Evolutionary conservation across 2,113 vertebrate genomes (phyloP).

Genomic region (Nothocercus nigrocapillus): DNA sequence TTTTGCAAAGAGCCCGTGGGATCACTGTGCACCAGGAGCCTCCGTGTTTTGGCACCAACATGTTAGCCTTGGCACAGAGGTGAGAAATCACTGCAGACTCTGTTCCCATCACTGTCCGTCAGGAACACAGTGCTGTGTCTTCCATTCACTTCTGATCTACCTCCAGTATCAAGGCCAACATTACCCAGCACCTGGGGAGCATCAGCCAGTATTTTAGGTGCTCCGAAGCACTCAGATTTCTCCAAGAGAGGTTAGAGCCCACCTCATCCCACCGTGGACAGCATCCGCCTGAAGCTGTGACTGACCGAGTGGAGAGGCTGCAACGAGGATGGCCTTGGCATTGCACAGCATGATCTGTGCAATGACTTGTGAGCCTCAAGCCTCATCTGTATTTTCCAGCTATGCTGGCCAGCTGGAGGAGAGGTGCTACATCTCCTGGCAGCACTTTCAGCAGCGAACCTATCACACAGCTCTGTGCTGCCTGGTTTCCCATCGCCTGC

Average conservation of each 20-base stretch:
- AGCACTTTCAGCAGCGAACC: neutral
- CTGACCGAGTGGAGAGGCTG: fast-evolving
- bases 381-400: neutral
- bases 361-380: neutral
- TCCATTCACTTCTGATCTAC: too few relatives aligned
- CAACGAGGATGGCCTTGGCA: fast-evolving
- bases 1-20: neutral
- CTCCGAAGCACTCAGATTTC: neutral
- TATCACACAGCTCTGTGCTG: neutral
- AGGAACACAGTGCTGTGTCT: neutral
- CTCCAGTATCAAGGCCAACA: neutral
- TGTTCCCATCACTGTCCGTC: neutral
- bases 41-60: neutral
- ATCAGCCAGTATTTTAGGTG: neutral
- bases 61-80: too few relatives aligned
- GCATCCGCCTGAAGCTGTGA: fast-evolving
- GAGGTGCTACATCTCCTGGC: neutral
- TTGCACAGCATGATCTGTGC: neutral
- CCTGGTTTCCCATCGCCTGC: neutral
- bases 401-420: neutral
- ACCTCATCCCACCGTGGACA: fast-evolving
- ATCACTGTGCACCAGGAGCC: neutral
- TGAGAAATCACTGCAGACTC: too few relatives aligned
- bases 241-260: neutral
- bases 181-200: neutral